Evolutionary conservation across 2,888 invertebrate species (phyloP).

Genomic region (Macrosoma leucophasiata): DNA sequence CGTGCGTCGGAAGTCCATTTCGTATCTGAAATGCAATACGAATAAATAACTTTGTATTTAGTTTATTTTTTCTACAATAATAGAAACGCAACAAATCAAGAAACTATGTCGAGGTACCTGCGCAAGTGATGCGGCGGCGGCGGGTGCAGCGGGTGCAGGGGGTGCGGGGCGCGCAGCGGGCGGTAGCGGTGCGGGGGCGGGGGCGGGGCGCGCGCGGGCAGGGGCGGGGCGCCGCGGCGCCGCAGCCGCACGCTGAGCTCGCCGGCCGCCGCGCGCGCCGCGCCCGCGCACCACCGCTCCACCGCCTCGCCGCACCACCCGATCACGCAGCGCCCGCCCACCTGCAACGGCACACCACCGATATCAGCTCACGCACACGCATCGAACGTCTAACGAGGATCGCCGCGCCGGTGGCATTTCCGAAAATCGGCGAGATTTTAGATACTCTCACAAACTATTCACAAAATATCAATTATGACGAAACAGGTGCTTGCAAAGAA

Average conservation of each 20-base stretch:
- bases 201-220: constrained; percentile 23
- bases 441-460: too few relatives aligned
- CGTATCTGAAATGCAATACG: too few relatives aligned
- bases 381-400: too few relatives aligned
- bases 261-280: constrained; percentile 22
- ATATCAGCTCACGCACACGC: too few relatives aligned
- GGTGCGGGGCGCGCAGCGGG: constrained; percentile 15
- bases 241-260: constrained; percentile 36
- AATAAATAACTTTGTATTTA: neutral
- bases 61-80: neutral
- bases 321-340: constrained; percentile 48
- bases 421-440: too few relatives aligned
- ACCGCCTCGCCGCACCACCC: constrained; percentile 51
- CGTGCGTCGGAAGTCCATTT: constrained; percentile 18
- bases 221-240: constrained; percentile 34
- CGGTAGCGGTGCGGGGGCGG: constrained; percentile 22
- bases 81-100: neutral
- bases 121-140: constrained; percentile 5
- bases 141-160: constrained; percentile 8
- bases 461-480: too few relatives aligned
- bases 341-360: too few relatives aligned
- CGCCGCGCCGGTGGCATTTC: too few relatives aligned
- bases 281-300: constrained; percentile 30
- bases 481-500: too few relatives aligned
- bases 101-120: constrained; percentile 8